Base-by-base conservation (phyloP, 2,113 vertebrate species). In the Podiceps cristatus region DNA sequence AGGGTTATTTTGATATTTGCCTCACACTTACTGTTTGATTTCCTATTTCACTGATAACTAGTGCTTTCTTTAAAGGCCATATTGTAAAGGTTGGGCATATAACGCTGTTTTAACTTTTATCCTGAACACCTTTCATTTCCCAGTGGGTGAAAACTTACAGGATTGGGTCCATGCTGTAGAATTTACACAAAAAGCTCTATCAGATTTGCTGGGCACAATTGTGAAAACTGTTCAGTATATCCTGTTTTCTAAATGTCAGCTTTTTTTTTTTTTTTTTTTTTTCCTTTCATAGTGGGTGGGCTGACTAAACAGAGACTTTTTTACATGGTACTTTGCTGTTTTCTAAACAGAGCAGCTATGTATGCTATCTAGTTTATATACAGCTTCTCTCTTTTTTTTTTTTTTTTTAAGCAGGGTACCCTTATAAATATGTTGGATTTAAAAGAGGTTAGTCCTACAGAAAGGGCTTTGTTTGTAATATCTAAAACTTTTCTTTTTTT, bases 261-360 rank as follows among this genome's bases (percentile, higher is more conserved):
- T 88, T 95, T 86, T 85, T 93, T 85, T 93, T 95, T 94, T 94
- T 88, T 88, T 73, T 85, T 93, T 85, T 93, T 95, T 94, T 94
- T 88, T 88, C 71, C 90, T 95, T 91, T 90, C 92, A 63, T 88
- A 96, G 97, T 98, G 98, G 98, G 98, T 98, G 98, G 98, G 98
- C 98, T 98, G 92, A 91, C 96, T 98, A 96, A 97, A 98, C 95
- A 97, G 98, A 98, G 97, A 95, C 92, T 96, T 98, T 97, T 98
- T 98, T 98, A 97, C 97, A 96, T 97, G 96, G 98, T 97, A 96
- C 98, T 98, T 98, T 90, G 94, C 98, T 98, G 93, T 98, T 98
- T 98, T 98, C 98, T 98, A 98, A 98, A 98, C 98, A 98, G 96
- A 98, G 92, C 95, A 97, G 97, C 93, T 96, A 96, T 93, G 97